A percentile compares a stretch with the other conserved stretches of the same genome.
Conservation (phyloP, 2,113 vertebrate genomes). For the Sylvietta virens region DNA sequence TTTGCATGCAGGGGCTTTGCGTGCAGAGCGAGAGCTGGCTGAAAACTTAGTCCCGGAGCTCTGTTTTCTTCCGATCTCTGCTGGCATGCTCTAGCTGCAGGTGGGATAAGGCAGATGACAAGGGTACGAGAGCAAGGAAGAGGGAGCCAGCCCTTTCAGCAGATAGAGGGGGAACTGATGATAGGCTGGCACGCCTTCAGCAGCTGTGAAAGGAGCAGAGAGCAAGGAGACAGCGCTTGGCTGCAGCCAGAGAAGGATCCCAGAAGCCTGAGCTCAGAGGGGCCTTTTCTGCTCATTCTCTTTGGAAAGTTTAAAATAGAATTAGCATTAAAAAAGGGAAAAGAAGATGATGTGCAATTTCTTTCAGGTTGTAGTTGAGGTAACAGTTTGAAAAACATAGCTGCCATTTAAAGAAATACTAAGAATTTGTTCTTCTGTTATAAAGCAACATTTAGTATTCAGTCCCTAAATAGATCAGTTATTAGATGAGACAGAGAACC, state of each 20-base stretch:
- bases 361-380: neutral
- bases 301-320: neutral
- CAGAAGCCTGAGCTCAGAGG: neutral
- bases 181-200: neutral
- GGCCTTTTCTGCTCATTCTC: neutral
- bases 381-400: neutral
- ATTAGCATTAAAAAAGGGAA: neutral
- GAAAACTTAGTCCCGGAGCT: neutral
- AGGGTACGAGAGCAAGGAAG: neutral
- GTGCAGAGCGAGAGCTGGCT: neutral
- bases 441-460: neutral
- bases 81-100: slow-evolving; percentile 12
- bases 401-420: neutral
- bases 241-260: neutral
- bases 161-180: neutral
- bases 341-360: neutral
- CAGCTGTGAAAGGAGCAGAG: neutral
- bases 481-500: slow-evolving; percentile 24
- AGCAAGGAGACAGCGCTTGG: neutral
- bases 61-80: neutral
- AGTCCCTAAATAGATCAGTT: slow-evolving; percentile 6
- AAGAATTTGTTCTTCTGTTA: slow-evolving; percentile 16
- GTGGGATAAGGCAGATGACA: neutral
- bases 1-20: neutral
- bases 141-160: neutral